Conservation (phyloP, 2,888 invertebrate species). For the Andrena flavipes region DNA sequence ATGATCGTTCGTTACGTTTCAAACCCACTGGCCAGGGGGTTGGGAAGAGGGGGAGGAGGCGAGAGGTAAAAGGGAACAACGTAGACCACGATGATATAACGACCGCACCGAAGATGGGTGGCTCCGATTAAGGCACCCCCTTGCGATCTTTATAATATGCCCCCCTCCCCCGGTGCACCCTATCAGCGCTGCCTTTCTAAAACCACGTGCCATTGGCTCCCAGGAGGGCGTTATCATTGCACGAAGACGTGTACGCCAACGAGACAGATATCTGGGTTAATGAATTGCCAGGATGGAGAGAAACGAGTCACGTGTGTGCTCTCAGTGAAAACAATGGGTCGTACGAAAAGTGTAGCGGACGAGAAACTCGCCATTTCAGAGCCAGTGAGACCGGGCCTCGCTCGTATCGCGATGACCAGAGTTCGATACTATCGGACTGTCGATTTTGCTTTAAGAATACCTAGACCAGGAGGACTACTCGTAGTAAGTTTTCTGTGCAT, state of each 20-base stretch:
- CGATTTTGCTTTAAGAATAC: too few species aligned
- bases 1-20: slow-evolving; percentile 37
- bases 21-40: neutral
- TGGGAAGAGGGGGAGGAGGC: too few species aligned
- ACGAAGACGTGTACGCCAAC: slow-evolving; percentile 39
- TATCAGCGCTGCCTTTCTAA: slow-evolving; percentile 13
- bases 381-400: neutral
- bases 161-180: neutral
- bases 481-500: too few species aligned
- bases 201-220: slow-evolving; percentile 9
- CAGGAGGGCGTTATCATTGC: slow-evolving; percentile 20
- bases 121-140: slow-evolving; percentile 39
- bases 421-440: too few species aligned
- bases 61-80: slow-evolving; percentile 20
- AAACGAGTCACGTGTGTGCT: slow-evolving; percentile 44
- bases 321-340: slow-evolving; percentile 19
- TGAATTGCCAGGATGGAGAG: slow-evolving; percentile 61
- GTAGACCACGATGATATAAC: slow-evolving; percentile 38
- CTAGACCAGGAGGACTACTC: too few species aligned
- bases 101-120: slow-evolving; percentile 18
- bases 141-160: slow-evolving; percentile 35
- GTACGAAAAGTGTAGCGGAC: slow-evolving; percentile 8
- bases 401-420: too few species aligned
- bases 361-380: neutral
- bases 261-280: slow-evolving; percentile 67